A percentile compares a stretch with the other conserved stretches of the same genome.
Conservation (phyloP, 2,113 vertebrate species). For the Passer montanus region DNA sequence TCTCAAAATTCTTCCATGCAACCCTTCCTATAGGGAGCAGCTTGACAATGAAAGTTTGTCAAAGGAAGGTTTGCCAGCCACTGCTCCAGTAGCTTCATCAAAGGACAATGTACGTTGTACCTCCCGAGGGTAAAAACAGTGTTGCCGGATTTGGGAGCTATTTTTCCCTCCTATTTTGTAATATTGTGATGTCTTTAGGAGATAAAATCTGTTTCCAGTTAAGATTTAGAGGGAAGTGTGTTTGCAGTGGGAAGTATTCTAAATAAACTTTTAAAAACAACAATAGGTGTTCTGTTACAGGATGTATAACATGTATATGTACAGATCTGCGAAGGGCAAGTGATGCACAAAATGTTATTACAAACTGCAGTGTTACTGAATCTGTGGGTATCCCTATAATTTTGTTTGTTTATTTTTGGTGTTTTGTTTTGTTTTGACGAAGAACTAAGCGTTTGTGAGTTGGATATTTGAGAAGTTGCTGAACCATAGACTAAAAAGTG, state of each 20-base stretch:
- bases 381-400: accelerated
- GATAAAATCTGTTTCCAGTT: background rate
- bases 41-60: background rate
- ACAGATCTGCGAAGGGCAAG: background rate
- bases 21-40: background rate
- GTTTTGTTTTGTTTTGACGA: background rate
- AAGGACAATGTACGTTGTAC: accelerated
- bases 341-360: background rate
- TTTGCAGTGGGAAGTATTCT: background rate
- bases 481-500: background rate
- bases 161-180: accelerated
- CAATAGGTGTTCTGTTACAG: background rate
- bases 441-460: background rate
- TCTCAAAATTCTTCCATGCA: background rate
- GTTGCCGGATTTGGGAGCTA: accelerated
- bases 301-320: accelerated
- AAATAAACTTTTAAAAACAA: background rate
- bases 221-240: background rate
- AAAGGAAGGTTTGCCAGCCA: background rate
- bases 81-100: background rate
- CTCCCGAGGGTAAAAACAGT: background rate
- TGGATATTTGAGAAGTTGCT: background rate
- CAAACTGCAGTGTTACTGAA: background rate
- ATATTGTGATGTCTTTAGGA: background rate
- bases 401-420: background rate